Evolutionary conservation across 2,888 invertebrate genomes (phyloP).

Genomic region (Lottia gigantea): DNA sequence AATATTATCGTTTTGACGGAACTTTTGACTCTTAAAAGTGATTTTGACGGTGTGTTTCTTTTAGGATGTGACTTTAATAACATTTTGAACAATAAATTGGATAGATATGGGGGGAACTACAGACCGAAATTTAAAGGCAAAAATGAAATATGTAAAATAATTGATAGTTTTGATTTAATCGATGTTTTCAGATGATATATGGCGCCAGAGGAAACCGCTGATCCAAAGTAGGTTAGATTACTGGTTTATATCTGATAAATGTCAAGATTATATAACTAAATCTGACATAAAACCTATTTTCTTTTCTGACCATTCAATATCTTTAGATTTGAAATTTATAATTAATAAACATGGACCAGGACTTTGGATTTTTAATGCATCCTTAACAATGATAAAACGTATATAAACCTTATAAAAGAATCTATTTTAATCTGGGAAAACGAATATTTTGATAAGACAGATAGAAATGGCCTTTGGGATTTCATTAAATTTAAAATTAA

Average conservation of each 20-base stretch:
- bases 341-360: not conserved
- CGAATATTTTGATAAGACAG: not conserved
- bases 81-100: not conserved
- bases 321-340: not conserved
- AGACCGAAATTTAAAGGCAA: not conserved
- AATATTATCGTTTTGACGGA: not conserved
- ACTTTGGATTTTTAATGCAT: not conserved
- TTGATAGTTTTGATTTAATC: not conserved
- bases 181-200: not conserved
- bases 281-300: not conserved
- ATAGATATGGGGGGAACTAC: not conserved
- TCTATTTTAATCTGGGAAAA: not conserved
- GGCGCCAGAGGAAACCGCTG: not conserved
- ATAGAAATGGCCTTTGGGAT: not conserved
- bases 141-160: not conserved
- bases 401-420: not conserved
- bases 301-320: not conserved
- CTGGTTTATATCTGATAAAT: not conserved
- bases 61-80: not conserved
- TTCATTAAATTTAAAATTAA: not conserved
- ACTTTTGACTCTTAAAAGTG: not conserved
- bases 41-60: not conserved
- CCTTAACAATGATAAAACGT: too few relatives aligned
- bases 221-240: not conserved
- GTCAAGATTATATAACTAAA: not conserved